phyloP scores from a whole-genome alignment of 2,797 vertebrate genomes.

The Pelochelys cantorii region DNA sequence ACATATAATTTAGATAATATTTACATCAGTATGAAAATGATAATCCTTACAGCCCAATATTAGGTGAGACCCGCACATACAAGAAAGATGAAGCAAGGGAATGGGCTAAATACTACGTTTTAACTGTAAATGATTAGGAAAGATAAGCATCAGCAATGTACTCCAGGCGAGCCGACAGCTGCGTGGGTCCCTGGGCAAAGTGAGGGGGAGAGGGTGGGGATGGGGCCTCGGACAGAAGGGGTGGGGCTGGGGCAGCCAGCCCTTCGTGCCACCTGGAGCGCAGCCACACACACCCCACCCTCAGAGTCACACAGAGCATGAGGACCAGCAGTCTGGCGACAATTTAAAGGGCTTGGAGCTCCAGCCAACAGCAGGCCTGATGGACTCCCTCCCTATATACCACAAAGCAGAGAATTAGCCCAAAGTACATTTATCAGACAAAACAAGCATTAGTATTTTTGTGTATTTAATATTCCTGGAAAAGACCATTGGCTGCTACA shows the following conservation, averaged over 20 bases:
- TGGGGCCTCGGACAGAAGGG: too few species aligned
- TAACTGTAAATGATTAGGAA: conserved; percentile 44
- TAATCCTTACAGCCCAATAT: neutral
- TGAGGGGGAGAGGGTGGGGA: too few species aligned
- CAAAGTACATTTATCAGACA: conserved; percentile 75
- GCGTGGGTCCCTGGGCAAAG: too few species aligned
- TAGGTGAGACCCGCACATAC: neutral
- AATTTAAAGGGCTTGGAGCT: too few species aligned
- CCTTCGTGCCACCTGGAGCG: too few species aligned
- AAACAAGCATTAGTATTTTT: conserved; percentile 76
- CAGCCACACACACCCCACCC: too few species aligned
- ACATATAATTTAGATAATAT: neutral
- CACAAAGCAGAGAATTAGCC: conserved; percentile 74
- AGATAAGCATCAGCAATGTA: conserved; percentile 35
- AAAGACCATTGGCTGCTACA: conserved; percentile 54
- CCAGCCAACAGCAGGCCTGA: too few species aligned
- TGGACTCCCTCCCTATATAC: conserved; percentile 55
- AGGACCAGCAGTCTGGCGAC: too few species aligned
- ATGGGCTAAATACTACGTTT: neutral
- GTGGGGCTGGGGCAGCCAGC: too few species aligned
- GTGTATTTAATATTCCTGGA: conserved; percentile 71
- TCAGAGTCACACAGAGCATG: too few species aligned
- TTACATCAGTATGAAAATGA: neutral
- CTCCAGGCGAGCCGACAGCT: neutral
- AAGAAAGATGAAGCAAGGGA: neutral